Percentiles rank a stretch among this genome's conserved stretches.
phyloP scores from a whole-genome alignment of 2,113 vertebrate genomes.

The Progne subis region DNA sequence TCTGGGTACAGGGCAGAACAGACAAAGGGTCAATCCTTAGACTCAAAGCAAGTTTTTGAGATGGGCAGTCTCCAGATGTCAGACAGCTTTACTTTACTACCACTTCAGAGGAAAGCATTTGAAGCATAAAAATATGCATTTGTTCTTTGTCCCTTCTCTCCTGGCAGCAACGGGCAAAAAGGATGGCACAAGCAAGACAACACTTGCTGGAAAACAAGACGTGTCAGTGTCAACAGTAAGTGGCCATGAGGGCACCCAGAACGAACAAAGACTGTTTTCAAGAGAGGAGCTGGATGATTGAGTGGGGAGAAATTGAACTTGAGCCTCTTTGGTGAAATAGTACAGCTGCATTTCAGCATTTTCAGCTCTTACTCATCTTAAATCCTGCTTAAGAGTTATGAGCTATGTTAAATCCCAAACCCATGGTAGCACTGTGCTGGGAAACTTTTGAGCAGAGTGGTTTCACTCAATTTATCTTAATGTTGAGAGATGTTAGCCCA shows the following conservation, averaged over 20 bases:
- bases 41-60: not conserved
- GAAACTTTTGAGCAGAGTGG: not conserved
- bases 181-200: constrained; percentile 68
- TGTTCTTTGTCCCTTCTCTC: constrained; percentile 9
- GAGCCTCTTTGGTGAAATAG: not conserved
- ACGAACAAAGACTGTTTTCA: not conserved
- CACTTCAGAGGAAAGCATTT: not conserved
- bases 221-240: constrained; percentile 76
- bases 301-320: fast-evolving
- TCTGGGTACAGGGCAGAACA: not conserved
- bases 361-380: not conserved
- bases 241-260: not conserved
- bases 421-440: not conserved
- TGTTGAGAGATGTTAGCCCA: not conserved
- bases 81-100: not conserved
- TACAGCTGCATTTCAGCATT: not conserved
- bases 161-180: constrained; percentile 63
- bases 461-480: not conserved
- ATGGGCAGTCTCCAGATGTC: not conserved
- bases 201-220: constrained; percentile 76
- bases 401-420: not conserved
- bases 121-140: not conserved
- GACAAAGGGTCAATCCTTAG: not conserved
- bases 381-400: not conserved
- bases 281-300: not conserved